phyloP scores from a whole-genome alignment of 2,113 vertebrate species.

The Sprattus sprattus region DNA sequence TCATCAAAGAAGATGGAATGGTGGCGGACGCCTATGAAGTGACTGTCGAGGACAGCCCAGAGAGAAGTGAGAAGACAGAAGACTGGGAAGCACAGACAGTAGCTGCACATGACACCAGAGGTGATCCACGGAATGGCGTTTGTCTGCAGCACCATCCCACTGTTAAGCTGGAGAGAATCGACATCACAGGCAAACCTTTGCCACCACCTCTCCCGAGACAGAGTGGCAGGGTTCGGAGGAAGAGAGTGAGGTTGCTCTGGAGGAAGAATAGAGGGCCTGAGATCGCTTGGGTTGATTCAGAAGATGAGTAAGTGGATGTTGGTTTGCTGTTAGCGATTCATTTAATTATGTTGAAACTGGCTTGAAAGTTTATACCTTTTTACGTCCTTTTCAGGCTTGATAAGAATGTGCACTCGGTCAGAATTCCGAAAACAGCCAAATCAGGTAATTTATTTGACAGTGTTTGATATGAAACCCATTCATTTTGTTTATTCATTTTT shows the following conservation, averaged over 20 bases:
- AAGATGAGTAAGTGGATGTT: not conserved
- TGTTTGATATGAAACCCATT: no score
- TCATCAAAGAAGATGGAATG: not conserved
- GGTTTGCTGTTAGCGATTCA: not conserved
- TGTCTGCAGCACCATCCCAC: not conserved
- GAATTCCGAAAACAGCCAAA: not conserved
- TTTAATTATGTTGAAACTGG: not conserved
- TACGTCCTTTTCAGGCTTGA: not conserved
- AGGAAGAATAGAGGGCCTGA: not conserved
- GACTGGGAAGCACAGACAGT: not conserved
- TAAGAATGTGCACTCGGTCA: not conserved
- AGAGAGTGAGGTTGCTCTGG: not conserved
- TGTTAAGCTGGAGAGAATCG: not conserved
- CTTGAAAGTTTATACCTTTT: not conserved
- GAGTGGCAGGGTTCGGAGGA: not conserved
- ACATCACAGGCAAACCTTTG: constrained; percentile 1
- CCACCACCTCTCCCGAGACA: not conserved
- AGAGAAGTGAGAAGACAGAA: not conserved
- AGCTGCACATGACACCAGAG: not conserved
- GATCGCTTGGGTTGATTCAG: not conserved
- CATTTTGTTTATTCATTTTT: not conserved
- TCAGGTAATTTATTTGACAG: not conserved
- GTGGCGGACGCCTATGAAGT: not conserved
- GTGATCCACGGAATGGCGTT: not conserved
- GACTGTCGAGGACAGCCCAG: not conserved